Percentiles rank a stretch among this genome's conserved stretches.
Conservation (phyloP, 2,113 vertebrate genomes). For the Ailuropoda melanoleuca region DNA sequence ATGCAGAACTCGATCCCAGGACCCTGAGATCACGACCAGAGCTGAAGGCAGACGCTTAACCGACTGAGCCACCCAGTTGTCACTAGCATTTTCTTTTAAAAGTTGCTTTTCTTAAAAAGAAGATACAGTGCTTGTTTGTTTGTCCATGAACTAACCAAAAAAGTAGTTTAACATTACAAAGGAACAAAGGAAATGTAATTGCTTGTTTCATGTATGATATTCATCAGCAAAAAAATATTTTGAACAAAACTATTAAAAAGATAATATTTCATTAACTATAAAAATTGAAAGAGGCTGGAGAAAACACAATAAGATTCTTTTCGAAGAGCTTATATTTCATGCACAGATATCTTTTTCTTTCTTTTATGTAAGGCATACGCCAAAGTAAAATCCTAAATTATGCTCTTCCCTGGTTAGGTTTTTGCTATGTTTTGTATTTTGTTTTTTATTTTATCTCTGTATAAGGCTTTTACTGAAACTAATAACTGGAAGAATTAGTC, state of each 20-base stretch:
- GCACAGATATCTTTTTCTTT: not conserved
- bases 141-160: not conserved
- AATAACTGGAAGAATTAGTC: not conserved
- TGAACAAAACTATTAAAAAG: not conserved
- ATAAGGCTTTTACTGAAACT: not conserved
- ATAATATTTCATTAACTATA: not conserved
- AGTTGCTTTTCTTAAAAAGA: not conserved
- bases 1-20: no score
- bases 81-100: not conserved
- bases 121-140: fast-evolving
- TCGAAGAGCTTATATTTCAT: not conserved
- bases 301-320: not conserved
- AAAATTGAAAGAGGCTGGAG: not conserved
- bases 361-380: not conserved
- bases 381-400: not conserved
- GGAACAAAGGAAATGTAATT: not conserved
- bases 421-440: not conserved
- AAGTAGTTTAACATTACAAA: not conserved
- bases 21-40: no score
- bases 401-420: not conserved
- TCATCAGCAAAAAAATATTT: not conserved
- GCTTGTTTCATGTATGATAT: not conserved
- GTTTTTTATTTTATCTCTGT: not conserved
- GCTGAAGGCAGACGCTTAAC: not conserved
- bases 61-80: no score